A percentile compares a stretch with the other conserved stretches of the same genome.
Conservation (phyloP, 2,113 vertebrate species). For the Trichomycterus rosablanca region DNA sequence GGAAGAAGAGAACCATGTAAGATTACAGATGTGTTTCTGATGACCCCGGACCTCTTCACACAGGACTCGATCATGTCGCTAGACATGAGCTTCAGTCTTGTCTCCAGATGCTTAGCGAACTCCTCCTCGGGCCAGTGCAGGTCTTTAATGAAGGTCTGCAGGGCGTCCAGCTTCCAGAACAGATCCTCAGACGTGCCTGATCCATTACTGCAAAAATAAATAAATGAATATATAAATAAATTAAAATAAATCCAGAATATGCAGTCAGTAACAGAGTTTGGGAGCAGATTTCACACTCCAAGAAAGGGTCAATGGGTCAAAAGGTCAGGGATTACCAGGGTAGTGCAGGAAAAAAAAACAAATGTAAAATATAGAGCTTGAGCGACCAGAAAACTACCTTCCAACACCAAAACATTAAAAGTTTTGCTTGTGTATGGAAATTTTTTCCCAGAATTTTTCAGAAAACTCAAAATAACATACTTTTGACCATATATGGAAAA, state of each 20-base stretch:
- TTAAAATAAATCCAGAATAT: constrained; percentile 48
- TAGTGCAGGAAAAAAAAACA: constrained; percentile 52
- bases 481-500: too few relatives aligned
- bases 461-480: too few relatives aligned
- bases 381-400: too few relatives aligned
- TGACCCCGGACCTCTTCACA: constrained; percentile 78
- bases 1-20: background rate
- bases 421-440: too few relatives aligned
- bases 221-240: too few relatives aligned
- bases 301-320: constrained; percentile 29
- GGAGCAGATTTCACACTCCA: background rate
- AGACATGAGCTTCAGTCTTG: constrained; percentile 94
- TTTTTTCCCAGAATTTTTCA: too few relatives aligned
- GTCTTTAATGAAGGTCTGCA: constrained; percentile 96
- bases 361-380: too few relatives aligned
- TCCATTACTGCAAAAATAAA: constrained; percentile 77
- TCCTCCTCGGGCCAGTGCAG: constrained; percentile 99
- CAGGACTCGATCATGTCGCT: constrained; percentile 99
- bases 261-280: constrained; percentile 10
- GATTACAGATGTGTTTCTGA: background rate
- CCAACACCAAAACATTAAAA: too few relatives aligned
- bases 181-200: constrained; percentile 96
- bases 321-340: too few relatives aligned
- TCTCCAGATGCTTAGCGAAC: constrained; percentile 95
- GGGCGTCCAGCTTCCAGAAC: constrained; percentile 97